These are phyloP conservation scores for Potorous gilbertii DNA, from an alignment of 2,797 vertebrate species.

Conservation along the genomic window DNA sequence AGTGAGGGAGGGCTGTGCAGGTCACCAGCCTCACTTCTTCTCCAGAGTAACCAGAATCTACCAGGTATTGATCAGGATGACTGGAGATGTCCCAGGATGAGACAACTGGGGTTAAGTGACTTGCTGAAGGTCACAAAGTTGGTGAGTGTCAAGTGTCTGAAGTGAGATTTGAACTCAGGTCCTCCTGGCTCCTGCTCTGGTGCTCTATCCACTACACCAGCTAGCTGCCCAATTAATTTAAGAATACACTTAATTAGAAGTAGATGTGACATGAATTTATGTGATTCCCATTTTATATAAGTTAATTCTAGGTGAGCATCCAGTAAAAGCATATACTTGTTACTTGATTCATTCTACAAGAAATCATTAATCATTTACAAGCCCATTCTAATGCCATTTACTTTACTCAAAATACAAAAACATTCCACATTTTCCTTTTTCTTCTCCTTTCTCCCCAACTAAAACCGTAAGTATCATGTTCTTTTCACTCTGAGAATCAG, in stretches of 20 bases:
- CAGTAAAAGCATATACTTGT: slow-evolving; percentile 28
- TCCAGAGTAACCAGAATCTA: no score
- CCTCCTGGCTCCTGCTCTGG: no score
- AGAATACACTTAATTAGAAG: not conserved
- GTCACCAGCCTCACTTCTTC: no score
- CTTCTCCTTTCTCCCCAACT: slow-evolving; percentile 26
- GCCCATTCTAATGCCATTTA: slow-evolving; percentile 33
- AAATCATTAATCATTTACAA: not conserved
- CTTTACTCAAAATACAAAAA: slow-evolving; percentile 46
- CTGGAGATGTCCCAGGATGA: no score
- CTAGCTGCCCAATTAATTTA: not conserved
- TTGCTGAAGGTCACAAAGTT: no score
- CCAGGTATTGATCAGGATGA: no score
- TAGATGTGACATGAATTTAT: slow-evolving; percentile 4
- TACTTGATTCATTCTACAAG: not conserved
- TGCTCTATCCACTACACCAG: no score
- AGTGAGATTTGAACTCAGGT: no score
- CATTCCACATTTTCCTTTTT: slow-evolving; percentile 2
- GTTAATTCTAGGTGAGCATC: not conserved
- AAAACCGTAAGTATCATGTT: not conserved
- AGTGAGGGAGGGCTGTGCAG: no score
- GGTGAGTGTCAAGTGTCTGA: no score
- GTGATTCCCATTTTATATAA: not conserved
- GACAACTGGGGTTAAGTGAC: no score
- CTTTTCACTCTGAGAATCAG: slow-evolving; percentile 37